Percentiles rank a stretch among this genome's conserved stretches.
Conservation (phyloP, 2,113 vertebrate genomes). For the Morone saxatilis region DNA sequence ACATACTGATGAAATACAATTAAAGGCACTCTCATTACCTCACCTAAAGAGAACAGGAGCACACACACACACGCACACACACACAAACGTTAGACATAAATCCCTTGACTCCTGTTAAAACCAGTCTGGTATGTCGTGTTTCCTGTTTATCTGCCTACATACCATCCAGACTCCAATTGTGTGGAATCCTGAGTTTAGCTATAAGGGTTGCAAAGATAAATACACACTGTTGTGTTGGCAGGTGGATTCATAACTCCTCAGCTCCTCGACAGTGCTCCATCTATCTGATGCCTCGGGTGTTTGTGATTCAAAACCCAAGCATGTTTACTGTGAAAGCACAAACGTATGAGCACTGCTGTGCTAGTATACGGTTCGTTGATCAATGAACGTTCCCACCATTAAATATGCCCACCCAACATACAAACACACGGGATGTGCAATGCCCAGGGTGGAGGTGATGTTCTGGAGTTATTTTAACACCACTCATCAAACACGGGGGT, state of each 20-base stretch:
- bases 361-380: not conserved
- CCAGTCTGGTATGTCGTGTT: constrained; percentile 66
- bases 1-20: constrained; percentile 57
- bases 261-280: not conserved
- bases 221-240: constrained; percentile 14
- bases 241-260: constrained; percentile 13
- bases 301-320: constrained; percentile 15
- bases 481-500: constrained; percentile 27
- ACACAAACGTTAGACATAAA: constrained; percentile 29
- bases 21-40: constrained; percentile 35
- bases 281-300: constrained; percentile 19
- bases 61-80: constrained; percentile 4
- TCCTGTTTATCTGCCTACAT: constrained; percentile 72
- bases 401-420: constrained; percentile 20
- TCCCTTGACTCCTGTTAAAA: constrained; percentile 51
- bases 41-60: not conserved
- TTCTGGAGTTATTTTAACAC: constrained; percentile 28
- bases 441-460: not conserved
- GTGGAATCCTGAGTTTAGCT: constrained; percentile 34
- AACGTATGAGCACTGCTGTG: not conserved
- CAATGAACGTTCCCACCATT: not conserved
- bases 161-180: constrained; percentile 43
- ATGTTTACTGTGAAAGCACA: not conserved
- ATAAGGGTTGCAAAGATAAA: constrained; percentile 27
- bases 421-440: not conserved